Percentiles rank a stretch among this genome's conserved stretches.
phyloP scores from a whole-genome alignment of 2,888 invertebrate species.

The Cancer borealis region DNA sequence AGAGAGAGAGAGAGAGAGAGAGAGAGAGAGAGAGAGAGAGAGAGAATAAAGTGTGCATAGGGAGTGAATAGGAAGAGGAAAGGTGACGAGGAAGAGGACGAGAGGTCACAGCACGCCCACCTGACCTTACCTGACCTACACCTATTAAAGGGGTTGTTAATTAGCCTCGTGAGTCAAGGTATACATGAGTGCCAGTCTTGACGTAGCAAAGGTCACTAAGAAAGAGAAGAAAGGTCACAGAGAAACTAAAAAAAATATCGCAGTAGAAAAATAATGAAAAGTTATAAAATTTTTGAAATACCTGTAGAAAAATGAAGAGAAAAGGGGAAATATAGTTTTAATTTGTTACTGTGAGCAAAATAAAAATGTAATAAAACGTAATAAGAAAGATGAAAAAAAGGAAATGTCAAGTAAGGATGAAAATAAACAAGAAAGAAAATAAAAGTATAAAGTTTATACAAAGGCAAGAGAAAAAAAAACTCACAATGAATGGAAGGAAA shows the following conservation, averaged over 20 bases:
- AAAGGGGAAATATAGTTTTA: too few species aligned
- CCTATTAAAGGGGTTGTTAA: not conserved
- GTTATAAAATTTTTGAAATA: too few species aligned
- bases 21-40: constrained; percentile 46
- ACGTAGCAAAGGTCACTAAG: not conserved
- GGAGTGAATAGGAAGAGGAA: not conserved
- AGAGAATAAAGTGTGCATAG: not conserved
- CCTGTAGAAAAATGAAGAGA: not conserved
- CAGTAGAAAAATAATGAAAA: not conserved
- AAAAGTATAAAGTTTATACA: too few species aligned
- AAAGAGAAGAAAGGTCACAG: not conserved
- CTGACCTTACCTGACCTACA: constrained; percentile 17
- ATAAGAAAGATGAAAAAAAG: too few species aligned
- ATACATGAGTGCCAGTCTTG: constrained; percentile 6
- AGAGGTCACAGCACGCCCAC: not conserved
- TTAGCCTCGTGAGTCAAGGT: not conserved
- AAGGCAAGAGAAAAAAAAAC: too few species aligned
- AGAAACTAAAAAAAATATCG: not conserved
- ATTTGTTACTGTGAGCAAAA: too few species aligned
- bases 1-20: constrained; percentile 45
- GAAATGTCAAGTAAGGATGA: too few species aligned
- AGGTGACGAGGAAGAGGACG: not conserved
- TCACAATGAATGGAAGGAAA: too few species aligned
- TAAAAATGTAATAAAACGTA: too few species aligned
- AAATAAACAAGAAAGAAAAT: too few species aligned